Conservation (phyloP, 2,113 vertebrate genomes). For the Atrichornis clamosus region DNA sequence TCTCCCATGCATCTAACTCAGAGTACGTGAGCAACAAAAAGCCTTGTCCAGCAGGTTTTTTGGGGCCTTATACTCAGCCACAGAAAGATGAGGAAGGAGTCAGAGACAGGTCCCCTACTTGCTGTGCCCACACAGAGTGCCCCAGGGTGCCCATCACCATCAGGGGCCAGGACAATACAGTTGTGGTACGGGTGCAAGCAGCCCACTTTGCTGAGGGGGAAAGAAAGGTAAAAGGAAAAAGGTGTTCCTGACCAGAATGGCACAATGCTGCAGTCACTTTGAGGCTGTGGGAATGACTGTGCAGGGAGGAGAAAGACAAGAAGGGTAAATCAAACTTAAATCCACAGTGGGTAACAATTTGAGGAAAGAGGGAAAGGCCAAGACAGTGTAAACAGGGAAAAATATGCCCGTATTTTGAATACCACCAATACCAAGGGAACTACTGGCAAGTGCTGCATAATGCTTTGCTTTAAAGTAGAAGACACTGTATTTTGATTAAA, state of each 20-base stretch:
- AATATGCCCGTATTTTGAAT: neutral
- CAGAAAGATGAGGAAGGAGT: neutral
- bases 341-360: neutral
- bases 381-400: neutral
- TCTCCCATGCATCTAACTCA: neutral
- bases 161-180: neutral
- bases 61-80: neutral
- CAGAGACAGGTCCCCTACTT: neutral
- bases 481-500: neutral
- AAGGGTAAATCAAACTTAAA: neutral
- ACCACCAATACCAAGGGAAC: neutral
- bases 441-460: neutral
- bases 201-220: accelerated
- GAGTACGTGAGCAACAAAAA: neutral
- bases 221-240: neutral
- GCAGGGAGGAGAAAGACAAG: neutral
- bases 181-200: neutral
- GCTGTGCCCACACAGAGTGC: neutral
- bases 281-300: neutral
- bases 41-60: neutral
- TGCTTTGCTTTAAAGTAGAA: neutral
- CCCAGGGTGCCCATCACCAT: neutral
- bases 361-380: neutral
- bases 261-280: neutral
- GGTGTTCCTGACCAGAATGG: neutral